A percentile compares a stretch with the other conserved stretches of the same genome.
phyloP scores from a whole-genome alignment of 2,888 invertebrate genomes.

The Zootermopsis nevadensis region DNA sequence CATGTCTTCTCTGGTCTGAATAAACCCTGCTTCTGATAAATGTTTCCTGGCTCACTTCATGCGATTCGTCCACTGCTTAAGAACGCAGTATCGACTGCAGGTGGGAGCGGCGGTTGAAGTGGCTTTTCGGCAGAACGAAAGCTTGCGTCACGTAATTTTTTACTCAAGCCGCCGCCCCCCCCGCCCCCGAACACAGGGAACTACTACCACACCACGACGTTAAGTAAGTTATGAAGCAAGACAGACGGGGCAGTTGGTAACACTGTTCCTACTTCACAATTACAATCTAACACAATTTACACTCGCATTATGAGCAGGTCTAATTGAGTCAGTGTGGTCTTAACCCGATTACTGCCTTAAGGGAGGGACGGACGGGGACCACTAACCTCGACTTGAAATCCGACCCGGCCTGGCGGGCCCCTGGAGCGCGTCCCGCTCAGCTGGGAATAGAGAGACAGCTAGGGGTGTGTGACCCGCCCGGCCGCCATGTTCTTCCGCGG shows the following conservation, averaged over 20 bases:
- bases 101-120: too few species aligned
- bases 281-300: slow-evolving; percentile 54
- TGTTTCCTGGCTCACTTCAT: too few species aligned
- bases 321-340: slow-evolving; percentile 53
- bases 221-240: too few species aligned
- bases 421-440: background rate
- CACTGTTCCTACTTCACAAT: slow-evolving; percentile 42
- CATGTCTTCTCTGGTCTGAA: too few species aligned
- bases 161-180: too few species aligned
- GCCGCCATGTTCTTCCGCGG: background rate
- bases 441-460: slow-evolving; percentile 3
- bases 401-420: slow-evolving; percentile 39
- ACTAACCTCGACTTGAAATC: slow-evolving; percentile 45
- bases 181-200: too few species aligned
- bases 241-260: slow-evolving; percentile 25
- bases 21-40: too few species aligned
- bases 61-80: too few species aligned
- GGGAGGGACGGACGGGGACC: slow-evolving; percentile 1
- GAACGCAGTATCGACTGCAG: too few species aligned
- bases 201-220: too few species aligned
- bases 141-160: too few species aligned
- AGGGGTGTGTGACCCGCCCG: background rate
- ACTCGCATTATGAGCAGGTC: slow-evolving; percentile 54
- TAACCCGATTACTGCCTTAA: slow-evolving; percentile 46
- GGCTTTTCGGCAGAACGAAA: too few species aligned